phyloP scores from a whole-genome alignment of 2,888 invertebrate species.

The Callinectes sapidus region DNA sequence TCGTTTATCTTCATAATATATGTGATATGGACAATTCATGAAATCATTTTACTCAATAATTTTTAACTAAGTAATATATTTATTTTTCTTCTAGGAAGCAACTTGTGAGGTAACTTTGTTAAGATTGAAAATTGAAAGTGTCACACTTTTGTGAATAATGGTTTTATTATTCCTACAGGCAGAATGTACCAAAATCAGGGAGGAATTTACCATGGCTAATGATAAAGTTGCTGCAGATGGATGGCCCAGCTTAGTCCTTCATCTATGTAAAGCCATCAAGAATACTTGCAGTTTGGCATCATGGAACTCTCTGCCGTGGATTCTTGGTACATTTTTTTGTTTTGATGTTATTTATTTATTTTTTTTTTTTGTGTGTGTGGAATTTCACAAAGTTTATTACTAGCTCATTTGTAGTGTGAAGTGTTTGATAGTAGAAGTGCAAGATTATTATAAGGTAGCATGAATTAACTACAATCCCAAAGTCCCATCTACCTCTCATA shows the following conservation, averaged over 20 bases:
- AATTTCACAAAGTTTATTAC: not conserved
- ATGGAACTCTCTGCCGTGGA: slow-evolving; percentile 54
- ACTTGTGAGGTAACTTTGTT: not conserved
- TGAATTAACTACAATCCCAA: too few species aligned
- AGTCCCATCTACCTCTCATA: too few species aligned
- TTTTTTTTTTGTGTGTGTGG: too few species aligned
- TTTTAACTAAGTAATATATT: too few species aligned
- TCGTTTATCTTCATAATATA: not conserved
- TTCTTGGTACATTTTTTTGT: slow-evolving; percentile 44
- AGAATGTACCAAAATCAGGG: not conserved
- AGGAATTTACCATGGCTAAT: not conserved
- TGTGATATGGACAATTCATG: not conserved
- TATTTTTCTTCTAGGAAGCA: too few species aligned
- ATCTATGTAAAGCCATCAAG: slow-evolving; percentile 14
- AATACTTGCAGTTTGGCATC: slow-evolving; percentile 29
- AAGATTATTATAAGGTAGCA: too few species aligned
- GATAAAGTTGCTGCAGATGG: not conserved
- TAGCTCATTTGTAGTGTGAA: too few species aligned
- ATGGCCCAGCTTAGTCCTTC: not conserved
- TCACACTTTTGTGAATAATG: not conserved
- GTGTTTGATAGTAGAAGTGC: too few species aligned
- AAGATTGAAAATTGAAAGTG: not conserved
- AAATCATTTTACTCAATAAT: too few species aligned
- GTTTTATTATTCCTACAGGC: not conserved
- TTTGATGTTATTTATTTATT: not conserved